These are phyloP conservation scores for Amphiura filiformis DNA, from an alignment of 35 echinoderm and acorn worm genomes.

Conservation along the genomic window DNA sequence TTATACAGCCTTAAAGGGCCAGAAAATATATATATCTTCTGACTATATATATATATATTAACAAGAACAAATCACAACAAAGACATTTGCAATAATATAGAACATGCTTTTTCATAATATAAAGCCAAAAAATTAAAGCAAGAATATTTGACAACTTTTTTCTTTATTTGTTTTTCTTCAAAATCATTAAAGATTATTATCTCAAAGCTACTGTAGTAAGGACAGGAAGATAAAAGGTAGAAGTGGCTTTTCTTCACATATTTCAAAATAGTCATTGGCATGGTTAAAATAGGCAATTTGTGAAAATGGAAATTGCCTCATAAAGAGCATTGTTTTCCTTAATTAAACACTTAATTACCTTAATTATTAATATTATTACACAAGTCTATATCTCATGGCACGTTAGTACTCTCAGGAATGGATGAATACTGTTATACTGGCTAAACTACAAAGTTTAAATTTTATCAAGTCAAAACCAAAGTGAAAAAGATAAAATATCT, in stretches of 20 bases:
- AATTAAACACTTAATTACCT: neutral
- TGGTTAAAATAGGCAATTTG: neutral
- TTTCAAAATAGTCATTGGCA: constrained; percentile 4
- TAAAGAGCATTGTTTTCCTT: neutral
- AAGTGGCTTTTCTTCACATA: neutral
- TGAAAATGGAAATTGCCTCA: neutral
- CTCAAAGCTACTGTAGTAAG: neutral
- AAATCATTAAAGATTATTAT: constrained; percentile 3
- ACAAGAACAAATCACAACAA: constrained; percentile 12
- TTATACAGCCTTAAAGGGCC: neutral
- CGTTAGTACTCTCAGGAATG: constrained; percentile 7
- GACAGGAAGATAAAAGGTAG: constrained; percentile 13
- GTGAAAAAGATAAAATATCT: neutral
- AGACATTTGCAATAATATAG: constrained; percentile 7
- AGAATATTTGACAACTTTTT: constrained; percentile 3
- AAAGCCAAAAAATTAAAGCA: constrained; percentile 15
- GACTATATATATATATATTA: constrained; percentile 14
- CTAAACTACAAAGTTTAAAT: neutral
- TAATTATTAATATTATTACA: neutral
- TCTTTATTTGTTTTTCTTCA: neutral
- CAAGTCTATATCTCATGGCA: neutral
- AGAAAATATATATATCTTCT: constrained; percentile 6
- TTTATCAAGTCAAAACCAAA: neutral
- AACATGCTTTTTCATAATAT: neutral
- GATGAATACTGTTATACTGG: constrained; percentile 12